Percentiles rank a stretch among this genome's conserved stretches.
Evolutionary conservation across 2,113 vertebrate genomes (phyloP).

Genomic region (Limnothrissa miodon): DNA sequence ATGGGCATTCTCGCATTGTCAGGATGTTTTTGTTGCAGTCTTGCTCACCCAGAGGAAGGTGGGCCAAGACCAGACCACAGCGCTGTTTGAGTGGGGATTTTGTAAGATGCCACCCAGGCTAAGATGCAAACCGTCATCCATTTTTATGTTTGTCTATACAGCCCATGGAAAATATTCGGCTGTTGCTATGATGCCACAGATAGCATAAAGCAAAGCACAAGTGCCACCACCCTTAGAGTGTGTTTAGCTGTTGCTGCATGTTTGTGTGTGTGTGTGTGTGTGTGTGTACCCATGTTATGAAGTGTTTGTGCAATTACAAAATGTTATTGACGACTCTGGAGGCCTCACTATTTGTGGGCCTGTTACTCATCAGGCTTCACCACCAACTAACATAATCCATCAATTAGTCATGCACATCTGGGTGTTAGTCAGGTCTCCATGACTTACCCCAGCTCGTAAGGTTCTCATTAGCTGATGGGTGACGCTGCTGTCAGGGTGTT

Average conservation of each 20-base stretch:
- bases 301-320: slow-evolving; percentile 28
- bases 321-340: slow-evolving; percentile 19
- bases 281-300: slow-evolving; percentile 14
- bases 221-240: slow-evolving; percentile 25
- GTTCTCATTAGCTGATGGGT: slow-evolving; percentile 59
- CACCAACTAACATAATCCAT: slow-evolving; percentile 28
- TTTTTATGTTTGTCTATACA: slow-evolving; percentile 56
- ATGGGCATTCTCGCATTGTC: slow-evolving; percentile 51
- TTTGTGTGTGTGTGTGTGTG: slow-evolving; percentile 17
- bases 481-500: slow-evolving; percentile 57
- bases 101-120: slow-evolving; percentile 52
- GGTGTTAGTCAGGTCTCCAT: slow-evolving; percentile 56
- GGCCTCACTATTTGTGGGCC: slow-evolving; percentile 9
- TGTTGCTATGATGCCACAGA: slow-evolving; percentile 56
- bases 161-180: slow-evolving; percentile 51
- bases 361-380: slow-evolving; percentile 32
- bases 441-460: slow-evolving; percentile 51
- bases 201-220: slow-evolving; percentile 24
- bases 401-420: slow-evolving; percentile 57
- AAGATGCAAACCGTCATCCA: slow-evolving; percentile 51
- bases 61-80: slow-evolving; percentile 50
- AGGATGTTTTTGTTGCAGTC: slow-evolving; percentile 59
- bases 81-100: slow-evolving; percentile 57
- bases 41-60: slow-evolving; percentile 50
- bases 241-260: slow-evolving; percentile 8